Base-by-base conservation (phyloP, 2,888 invertebrate species). In the Aphrophora alni region DNA sequence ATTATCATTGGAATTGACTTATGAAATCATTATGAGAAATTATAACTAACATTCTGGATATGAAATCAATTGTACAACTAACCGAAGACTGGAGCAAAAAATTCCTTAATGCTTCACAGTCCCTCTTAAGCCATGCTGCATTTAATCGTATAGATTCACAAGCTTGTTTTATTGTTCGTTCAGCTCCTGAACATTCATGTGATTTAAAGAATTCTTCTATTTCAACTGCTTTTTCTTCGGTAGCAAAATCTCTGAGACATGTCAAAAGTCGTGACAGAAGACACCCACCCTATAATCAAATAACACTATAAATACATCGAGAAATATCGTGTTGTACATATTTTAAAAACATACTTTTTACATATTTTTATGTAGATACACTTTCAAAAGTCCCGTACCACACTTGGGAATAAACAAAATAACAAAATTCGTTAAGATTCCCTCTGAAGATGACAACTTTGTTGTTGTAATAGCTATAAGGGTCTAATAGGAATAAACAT, bases 111-210 rank as follows among this genome's bases (percentile, higher is more conserved):
- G 69, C 17, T 17, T 91, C 91, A 71, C 91, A 89, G 89, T 98
- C 97, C 82, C 97, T 92, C 10, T 92, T 90, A 87, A 98, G 91
- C 97, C 97, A 97, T 73, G 93, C 93, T 1, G 94, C 93, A 89
- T 98, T 98, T 83, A 98, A 92, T 83, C 95, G 93, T 86, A 98
- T 96, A 38, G 95, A 97, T 90, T 98, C 98, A 28, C 97, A 91
- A 75, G 95, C 93, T 88, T 98, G 98, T 86, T 96, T 95, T 78
- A 98, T 94, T 27, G 95, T 95, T 85, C 98, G 92, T 88, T 97
- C 97, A 0, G 96, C 94, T 79, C 95, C 95, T 0, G 95, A 94
- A 74, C 94, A 93, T 82, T 92, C 91, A 88, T 96, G 92, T 25
- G 89, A 89, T 82, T 90, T 89, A 89, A 97, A 98, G 90, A 95